Conservation (phyloP, 2,113 vertebrate species). For the Tamias sibiricus region DNA sequence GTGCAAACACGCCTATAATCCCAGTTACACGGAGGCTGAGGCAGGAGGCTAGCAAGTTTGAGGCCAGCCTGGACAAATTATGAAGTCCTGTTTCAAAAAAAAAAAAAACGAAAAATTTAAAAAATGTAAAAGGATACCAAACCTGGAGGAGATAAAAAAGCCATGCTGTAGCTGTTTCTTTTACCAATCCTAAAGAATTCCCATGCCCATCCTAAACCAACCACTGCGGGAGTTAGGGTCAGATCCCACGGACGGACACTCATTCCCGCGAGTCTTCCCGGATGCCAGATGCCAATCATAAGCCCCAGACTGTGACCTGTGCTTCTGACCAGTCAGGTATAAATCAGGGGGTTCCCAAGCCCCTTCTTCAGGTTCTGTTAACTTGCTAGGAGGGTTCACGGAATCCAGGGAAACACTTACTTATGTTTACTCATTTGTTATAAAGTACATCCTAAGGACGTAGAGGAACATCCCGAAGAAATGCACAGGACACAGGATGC, state of each 20-base stretch:
- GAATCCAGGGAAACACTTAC: not conserved
- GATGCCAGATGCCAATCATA: not conserved
- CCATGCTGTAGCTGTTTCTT: not conserved
- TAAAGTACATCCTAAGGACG: not conserved
- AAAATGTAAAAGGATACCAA: accelerated
- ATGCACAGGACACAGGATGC: not conserved
- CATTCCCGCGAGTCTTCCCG: not conserved
- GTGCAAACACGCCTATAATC: not conserved
- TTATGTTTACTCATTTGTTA: not conserved
- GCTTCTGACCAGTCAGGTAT: no score
- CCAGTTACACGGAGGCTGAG: not conserved
- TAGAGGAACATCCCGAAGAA: not conserved
- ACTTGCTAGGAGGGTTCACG: not conserved
- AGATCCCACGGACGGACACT: not conserved
- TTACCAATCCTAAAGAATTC: not conserved
- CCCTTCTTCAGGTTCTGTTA: not conserved
- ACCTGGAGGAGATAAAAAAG: no score
- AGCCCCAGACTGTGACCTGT: not conserved
- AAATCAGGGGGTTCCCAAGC: no score
- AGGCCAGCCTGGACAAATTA: not conserved
- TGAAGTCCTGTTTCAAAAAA: not conserved
- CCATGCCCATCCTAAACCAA: not conserved
- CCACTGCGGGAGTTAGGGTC: not conserved
- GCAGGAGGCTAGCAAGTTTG: no score
- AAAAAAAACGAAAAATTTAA: not conserved